Conservation (phyloP, 2,888 invertebrate genomes). For the Diloba caeruleocephala region DNA sequence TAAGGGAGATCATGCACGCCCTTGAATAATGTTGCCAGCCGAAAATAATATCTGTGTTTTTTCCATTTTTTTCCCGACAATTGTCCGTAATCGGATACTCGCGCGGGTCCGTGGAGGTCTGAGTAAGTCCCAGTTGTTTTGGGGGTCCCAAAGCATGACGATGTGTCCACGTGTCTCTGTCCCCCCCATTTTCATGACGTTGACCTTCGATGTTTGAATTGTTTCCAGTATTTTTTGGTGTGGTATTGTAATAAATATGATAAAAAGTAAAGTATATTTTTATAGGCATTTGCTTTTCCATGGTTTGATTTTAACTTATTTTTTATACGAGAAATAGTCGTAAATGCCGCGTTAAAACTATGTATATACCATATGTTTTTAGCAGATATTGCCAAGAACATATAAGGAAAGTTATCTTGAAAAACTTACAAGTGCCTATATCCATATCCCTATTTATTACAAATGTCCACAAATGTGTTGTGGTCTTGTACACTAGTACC, state of each 20-base stretch:
- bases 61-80: conserved; percentile 74
- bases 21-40: conserved; percentile 58
- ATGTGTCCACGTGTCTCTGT: conserved; percentile 53
- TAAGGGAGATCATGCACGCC: conserved; percentile 54
- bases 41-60: conserved; percentile 84
- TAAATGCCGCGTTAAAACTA: too few relatives aligned
- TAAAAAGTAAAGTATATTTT: background rate
- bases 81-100: conserved; percentile 87
- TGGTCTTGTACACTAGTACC: conserved; percentile 52
- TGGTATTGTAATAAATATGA: conserved; percentile 50
- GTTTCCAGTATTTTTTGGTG: conserved; percentile 41
- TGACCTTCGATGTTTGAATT: conserved; percentile 45
- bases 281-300: too few relatives aligned
- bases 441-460: conserved; percentile 45
- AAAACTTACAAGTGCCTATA: background rate
- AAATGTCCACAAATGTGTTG: conserved; percentile 49
- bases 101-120: conserved; percentile 86
- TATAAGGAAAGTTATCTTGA: too few relatives aligned
- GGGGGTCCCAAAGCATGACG: conserved; percentile 66
- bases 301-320: too few relatives aligned
- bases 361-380: too few relatives aligned
- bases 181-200: conserved; percentile 44
- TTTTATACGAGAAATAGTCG: too few relatives aligned
- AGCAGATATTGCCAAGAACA: too few relatives aligned
- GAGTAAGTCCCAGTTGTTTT: conserved; percentile 79